Evolutionary conservation across 2,888 invertebrate genomes (phyloP), one percentile per base, ranked within the genome.

Genomic region (Digitonthophagus gazella): DNA sequence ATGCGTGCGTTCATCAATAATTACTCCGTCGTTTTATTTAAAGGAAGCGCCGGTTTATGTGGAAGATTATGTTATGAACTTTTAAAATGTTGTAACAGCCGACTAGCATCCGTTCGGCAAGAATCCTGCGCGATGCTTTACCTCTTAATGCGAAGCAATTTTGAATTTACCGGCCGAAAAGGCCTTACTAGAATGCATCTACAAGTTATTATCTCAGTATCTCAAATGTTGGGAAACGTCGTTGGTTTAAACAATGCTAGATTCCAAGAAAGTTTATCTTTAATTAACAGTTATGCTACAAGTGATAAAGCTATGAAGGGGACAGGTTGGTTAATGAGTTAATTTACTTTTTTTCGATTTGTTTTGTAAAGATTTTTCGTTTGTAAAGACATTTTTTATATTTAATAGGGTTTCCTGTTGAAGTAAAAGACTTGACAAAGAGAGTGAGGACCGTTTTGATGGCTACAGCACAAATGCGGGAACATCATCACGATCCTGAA

Each of bases 231-330:
- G 72, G 96, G 97, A 69, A 94, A 92, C 77, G 91, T 95, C 3
- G 91, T 93, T n/a, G 93, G 93, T 2, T 84, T 96, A 73, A 96
- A 96, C 83, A 96, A 95, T 83, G 91, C 94, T n/a, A 88, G 96
- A 58, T 97, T 98, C 82, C 96, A 97, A 85, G 96, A 97, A 82
- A 96, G 95, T 74, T 84, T 98, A 2, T 94, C 95, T 2, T 87
- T 96, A 64, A 95, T 97, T 78, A 97, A 96, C 80, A 96, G 94
- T 79, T 96, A 95, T 79, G 96, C 97, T 0, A 90, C 91, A 19
- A 95, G 95, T 70, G 96, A 97, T 81, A 96, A 96, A 82, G 95
- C 92, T 15, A 96, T 97, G 93, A 95, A 95, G 84, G 94, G 95
- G 76, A 93, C 95, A 72, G 93, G 93, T 86, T 82, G n/a, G n/a